Conservation (phyloP, 2,888 invertebrate species). For the Limnephilus rhombicus region DNA sequence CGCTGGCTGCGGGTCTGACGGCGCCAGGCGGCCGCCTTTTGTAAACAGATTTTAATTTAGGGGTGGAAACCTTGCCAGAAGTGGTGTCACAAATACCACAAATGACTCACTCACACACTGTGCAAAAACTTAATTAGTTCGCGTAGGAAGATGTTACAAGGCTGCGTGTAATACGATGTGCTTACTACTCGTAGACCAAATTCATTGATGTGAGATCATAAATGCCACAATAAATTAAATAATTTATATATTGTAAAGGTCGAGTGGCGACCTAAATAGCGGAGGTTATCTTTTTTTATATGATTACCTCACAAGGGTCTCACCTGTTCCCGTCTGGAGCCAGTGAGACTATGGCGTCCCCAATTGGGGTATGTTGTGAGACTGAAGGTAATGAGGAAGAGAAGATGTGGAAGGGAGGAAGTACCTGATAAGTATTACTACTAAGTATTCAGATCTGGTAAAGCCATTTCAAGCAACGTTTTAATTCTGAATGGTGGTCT, state of each 20-base stretch:
- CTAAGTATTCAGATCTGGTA: too few relatives aligned
- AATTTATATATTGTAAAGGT: neutral
- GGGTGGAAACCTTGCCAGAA: conserved; percentile 5
- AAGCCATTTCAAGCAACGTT: too few relatives aligned
- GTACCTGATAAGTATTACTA: too few relatives aligned
- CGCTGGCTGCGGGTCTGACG: neutral
- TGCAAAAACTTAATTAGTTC: neutral
- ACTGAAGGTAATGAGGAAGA: too few relatives aligned
- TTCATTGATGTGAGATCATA: neutral
- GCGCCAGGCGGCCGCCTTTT: conserved; percentile 33
- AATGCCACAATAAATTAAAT: neutral
- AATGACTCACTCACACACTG: neutral
- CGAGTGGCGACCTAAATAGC: neutral
- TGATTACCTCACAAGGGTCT: too few relatives aligned
- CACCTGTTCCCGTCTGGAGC: too few relatives aligned
- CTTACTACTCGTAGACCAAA: neutral
- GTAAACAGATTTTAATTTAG: conserved; percentile 47
- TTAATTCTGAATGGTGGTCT: too few relatives aligned
- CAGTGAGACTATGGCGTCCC: too few relatives aligned
- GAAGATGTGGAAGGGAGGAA: too few relatives aligned
- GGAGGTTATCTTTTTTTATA: neutral
- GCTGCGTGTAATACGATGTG: neutral
- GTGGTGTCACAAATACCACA: neutral
- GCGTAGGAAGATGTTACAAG: neutral
- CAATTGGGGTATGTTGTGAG: too few relatives aligned